Conservation (phyloP, 2,113 vertebrate genomes). For the Sorex fumeus region DNA sequence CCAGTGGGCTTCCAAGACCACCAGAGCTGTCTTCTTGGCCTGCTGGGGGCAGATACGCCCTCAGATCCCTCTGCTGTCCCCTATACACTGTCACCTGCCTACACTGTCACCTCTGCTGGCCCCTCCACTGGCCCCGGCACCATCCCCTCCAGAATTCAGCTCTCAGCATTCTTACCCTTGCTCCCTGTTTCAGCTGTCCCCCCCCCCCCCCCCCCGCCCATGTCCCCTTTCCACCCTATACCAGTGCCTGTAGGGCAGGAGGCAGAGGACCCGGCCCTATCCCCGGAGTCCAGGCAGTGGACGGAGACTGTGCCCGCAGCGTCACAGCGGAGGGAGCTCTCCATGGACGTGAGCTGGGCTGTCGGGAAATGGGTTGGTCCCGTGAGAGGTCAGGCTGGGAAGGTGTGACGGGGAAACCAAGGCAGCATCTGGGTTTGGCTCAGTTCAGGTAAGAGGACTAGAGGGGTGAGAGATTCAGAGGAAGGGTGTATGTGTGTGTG, state of each 20-base stretch:
- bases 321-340: background rate
- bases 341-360: background rate
- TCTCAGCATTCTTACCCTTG: too few species aligned
- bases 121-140: too few species aligned
- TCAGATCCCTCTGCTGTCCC: background rate
- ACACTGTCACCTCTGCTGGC: too few species aligned
- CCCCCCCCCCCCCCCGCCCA: too few species aligned
- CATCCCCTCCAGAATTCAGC: too few species aligned
- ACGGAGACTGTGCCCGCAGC: background rate
- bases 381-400: background rate
- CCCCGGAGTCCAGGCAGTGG: background rate
- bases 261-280: background rate
- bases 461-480: background rate
- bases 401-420: background rate
- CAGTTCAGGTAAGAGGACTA: background rate
- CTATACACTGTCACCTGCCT: too few species aligned
- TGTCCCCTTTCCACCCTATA: too few species aligned
- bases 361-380: background rate
- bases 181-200: too few species aligned
- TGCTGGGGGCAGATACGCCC: background rate
- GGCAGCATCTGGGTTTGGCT: background rate
- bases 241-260: too few species aligned
- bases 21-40: background rate
- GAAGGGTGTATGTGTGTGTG: background rate
- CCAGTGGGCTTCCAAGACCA: background rate